These are phyloP conservation scores for Griposia aprilina DNA, from an alignment of 2,888 invertebrate species.

Conservation along the genomic window DNA sequence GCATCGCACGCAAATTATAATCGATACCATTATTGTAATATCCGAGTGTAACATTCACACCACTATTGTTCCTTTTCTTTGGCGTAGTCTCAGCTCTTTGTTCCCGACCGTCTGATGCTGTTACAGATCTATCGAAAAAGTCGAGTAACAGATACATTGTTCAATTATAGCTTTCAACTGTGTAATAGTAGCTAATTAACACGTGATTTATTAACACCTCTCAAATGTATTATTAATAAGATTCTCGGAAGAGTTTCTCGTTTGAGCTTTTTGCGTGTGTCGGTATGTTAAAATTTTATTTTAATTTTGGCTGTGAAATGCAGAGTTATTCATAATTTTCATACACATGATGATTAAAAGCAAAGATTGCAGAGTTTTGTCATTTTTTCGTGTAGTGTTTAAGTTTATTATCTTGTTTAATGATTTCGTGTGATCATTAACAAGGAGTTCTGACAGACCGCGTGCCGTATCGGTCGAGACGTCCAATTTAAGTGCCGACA, in stretches of 20 bases:
- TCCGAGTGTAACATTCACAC: conserved; percentile 87
- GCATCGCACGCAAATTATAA: conserved; percentile 91
- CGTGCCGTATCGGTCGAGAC: conserved; percentile 65
- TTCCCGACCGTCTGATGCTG: conserved; percentile 71
- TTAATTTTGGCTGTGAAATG: conserved; percentile 35
- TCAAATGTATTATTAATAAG: conserved; percentile 59
- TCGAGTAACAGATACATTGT: conserved; percentile 69
- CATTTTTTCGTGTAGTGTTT: conserved; percentile 45
- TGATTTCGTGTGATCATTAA: conserved; percentile 76
- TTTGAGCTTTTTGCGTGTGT: conserved; percentile 37
- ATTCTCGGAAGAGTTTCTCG: conserved; percentile 46
- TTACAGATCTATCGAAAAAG: conserved; percentile 70
- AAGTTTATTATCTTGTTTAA: conserved; percentile 66
- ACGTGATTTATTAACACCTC: conserved; percentile 61
- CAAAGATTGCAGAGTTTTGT: conserved; percentile 47
- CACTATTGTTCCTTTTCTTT: conserved; percentile 87
- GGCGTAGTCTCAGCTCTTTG: conserved; percentile 75
- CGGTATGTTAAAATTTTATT: conserved; percentile 46
- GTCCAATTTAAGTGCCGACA: conserved; percentile 81
- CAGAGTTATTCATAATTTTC: conserved; percentile 56
- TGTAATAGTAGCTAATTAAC: conserved; percentile 68
- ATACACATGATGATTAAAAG: conserved; percentile 47
- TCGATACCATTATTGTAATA: conserved; percentile 91
- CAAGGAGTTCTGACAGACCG: conserved; percentile 73
- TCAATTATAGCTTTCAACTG: conserved; percentile 75